Base-by-base conservation (phyloP, 2,888 invertebrate species). In the Cryptus viduatorius region DNA sequence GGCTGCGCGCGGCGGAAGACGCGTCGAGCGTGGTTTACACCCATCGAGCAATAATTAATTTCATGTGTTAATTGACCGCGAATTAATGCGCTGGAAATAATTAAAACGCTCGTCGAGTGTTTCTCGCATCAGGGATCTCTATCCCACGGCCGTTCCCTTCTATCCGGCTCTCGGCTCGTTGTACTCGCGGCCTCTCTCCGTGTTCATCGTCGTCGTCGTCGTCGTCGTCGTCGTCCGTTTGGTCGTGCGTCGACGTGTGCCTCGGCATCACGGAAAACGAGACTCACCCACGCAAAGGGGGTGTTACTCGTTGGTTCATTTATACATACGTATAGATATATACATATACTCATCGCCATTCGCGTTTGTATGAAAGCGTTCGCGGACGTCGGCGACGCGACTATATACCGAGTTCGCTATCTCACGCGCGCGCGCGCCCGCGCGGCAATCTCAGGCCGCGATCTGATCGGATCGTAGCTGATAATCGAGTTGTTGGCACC, bases 401-500 rank as follows among this genome's bases (percentile, higher is more conserved):
- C 37, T 37, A 24, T 67, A 67, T 50, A 8, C 48, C 24, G 56
- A 16, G 61, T 16, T 68, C 64, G 75, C 67, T 82, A 71, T 75
- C 81, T 84, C 65, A 61, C 67, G 78, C 59, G 82, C 82, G 86
- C 82, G 80, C 82, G 80, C 86, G 86, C 82, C 79, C 82, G 80
- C 86, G 86, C 83, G 82, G 79, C 88, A 90, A 91, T 91, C 90
- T 90, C 86, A 86, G 87, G 87, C 87, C 83, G 85, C 89, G 90
- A 92, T 92, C 89, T 79, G 87, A 90, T 90, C 90, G 89, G 89
- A 92, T 92, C 91, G 89, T 89, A 90, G 89, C 91, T 89, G 92
- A 92, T 92, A 92, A 92, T 92, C 92, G 92, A 91, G 89, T 92
- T 93, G 93, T 93, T 92, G 92, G 91, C 92, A 93, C 92, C 92